Percentiles rank a stretch among this genome's conserved stretches.
Conservation (phyloP, 1,140 invertebrate species). For the Ostrea denselamellosa region DNA sequence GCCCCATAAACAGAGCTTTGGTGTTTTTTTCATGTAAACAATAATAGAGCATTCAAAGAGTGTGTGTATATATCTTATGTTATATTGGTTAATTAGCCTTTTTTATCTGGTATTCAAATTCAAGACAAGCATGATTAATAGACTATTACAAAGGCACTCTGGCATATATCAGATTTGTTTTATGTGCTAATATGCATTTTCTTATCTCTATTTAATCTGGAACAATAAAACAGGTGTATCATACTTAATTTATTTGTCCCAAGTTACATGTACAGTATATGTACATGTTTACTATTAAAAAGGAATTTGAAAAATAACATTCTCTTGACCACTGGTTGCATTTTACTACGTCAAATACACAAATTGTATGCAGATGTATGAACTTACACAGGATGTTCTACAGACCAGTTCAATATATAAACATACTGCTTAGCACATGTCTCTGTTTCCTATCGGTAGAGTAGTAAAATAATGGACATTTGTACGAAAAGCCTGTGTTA, state of each 20-base stretch:
- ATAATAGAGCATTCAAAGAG: conserved; percentile 10
- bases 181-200: conserved; percentile 36
- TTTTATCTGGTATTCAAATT: conserved; percentile 38
- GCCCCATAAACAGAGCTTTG: conserved; percentile 13
- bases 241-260: neutral
- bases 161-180: conserved; percentile 33
- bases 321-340: too few species aligned
- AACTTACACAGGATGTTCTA: too few species aligned
- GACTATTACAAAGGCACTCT: conserved; percentile 37
- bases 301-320: neutral
- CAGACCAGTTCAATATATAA: too few species aligned
- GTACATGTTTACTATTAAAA: neutral
- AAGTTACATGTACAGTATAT: neutral
- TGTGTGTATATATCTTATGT: neutral
- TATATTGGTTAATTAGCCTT: conserved; percentile 37
- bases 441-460: too few species aligned
- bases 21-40: conserved; percentile 36
- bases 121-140: conserved; percentile 36
- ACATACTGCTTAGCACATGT: too few species aligned
- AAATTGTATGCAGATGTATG: too few species aligned
- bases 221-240: neutral
- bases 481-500: too few species aligned
- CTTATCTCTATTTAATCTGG: conserved; percentile 23
- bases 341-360: too few species aligned
- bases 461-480: too few species aligned